These are phyloP conservation scores for Oxyruncus cristatus DNA, from an alignment of 2,113 vertebrate genomes.

Conservation along the genomic window DNA sequence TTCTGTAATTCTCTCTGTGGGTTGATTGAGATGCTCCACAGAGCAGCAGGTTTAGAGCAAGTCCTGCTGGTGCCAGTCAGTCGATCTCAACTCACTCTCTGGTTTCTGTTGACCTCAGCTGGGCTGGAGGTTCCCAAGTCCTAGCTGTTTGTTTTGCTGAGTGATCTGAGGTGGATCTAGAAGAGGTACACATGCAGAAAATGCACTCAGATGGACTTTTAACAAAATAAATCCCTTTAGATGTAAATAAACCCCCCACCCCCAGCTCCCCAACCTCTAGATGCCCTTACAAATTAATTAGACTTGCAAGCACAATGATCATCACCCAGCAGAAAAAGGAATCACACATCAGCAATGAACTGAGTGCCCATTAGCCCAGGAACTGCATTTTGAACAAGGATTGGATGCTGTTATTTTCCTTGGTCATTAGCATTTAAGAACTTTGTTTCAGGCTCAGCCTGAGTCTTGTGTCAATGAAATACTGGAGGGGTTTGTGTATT, in stretches of 20 bases:
- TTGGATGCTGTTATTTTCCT: not conserved
- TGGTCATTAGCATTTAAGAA: not conserved
- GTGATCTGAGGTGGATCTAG: not conserved
- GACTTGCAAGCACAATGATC: not conserved
- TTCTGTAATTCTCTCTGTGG: not conserved
- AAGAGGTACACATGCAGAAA: not conserved
- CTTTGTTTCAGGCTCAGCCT: not conserved
- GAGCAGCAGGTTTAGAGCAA: not conserved
- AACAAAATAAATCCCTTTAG: not conserved
- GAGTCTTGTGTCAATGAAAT: not conserved
- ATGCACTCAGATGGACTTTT: not conserved
- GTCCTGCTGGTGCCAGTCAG: not conserved
- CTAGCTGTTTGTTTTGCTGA: not conserved
- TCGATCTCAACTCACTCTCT: fast-evolving
- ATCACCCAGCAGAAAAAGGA: not conserved
- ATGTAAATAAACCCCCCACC: not conserved
- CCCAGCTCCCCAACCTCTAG: not conserved
- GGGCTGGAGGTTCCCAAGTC: not conserved
- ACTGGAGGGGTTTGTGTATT: not conserved
- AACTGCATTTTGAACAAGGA: not conserved
- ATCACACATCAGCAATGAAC: not conserved
- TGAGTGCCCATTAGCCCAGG: not conserved
- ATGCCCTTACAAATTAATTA: not conserved
- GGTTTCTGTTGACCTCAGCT: not conserved
- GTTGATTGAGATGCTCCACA: not conserved